Evolutionary conservation across 2,113 vertebrate species (phyloP), one percentile per base, ranked within the genome.

Genomic region (Egretta garzetta): DNA sequence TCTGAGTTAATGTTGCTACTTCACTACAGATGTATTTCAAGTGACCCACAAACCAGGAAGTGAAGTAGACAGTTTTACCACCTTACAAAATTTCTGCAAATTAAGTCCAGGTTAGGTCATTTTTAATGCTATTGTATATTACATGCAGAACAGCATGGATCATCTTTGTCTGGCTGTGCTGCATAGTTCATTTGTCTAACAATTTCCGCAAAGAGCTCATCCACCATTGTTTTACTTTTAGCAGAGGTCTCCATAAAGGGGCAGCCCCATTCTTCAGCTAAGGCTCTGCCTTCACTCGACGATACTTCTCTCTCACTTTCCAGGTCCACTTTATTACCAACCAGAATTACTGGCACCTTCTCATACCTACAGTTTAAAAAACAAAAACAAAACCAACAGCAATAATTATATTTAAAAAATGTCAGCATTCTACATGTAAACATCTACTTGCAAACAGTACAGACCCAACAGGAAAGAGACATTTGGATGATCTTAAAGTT

Each of bases 201-300:
- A 27, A 99, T 99, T 97, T 99, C 99, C 0, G 99, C 99, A 93
- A 99, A 99, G 96, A 99, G 99, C 98, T 99, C 99, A 91, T 99
- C 99, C 98, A 99, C 99, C 99, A 99, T 99, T 84, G 99, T 99
- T 98, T 99, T 99, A 98, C 99, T 99, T 98, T 99, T 99, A 96
- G 99, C 99, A 10, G 99, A 99, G 22, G 99, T 99, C 98, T 99
- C 99, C 99, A 99, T 99, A 95, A 99, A 99, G n/a, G 99, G 99
- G 96, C 99, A 99, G 96, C 99, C 99, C 99, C 99, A 99, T 98
- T 99, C 99, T 98, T 99, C 99, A 5, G 99, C 99, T 91, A 99
- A 98, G 33, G 99, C 99, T 96, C 99, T 98, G 67, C 99, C 99
- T 97, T 99, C 99, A 24, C 96, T 99, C 49, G 99, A 98, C 1